Conservation (phyloP, 2,888 invertebrate genomes). For the Erpobdella octoculata region DNA sequence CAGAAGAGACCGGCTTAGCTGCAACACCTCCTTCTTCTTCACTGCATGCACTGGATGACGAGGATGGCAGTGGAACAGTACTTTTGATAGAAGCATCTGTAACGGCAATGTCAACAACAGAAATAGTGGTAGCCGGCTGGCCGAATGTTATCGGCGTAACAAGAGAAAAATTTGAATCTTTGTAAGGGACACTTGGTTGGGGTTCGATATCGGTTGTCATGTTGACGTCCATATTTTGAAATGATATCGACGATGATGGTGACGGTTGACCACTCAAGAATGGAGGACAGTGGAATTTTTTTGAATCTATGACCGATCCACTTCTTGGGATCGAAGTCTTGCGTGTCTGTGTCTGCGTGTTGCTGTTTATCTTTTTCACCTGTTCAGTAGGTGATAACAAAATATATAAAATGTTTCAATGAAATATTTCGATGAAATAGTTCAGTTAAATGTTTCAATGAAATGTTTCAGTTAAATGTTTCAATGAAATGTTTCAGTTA, state of each 20-base stretch:
- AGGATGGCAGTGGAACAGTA: not conserved
- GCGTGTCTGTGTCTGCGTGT: constrained; percentile 35
- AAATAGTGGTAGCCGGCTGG: not conserved
- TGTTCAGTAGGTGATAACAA: too few relatives aligned
- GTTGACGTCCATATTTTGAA: not conserved
- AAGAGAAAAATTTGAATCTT: too few relatives aligned
- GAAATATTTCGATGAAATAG: too few relatives aligned
- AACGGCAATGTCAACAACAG: not conserved
- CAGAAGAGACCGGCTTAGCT: constrained; percentile 5
- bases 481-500: too few relatives aligned
- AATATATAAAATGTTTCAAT: too few relatives aligned
- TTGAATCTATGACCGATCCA: not conserved
- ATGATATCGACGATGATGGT: not conserved
- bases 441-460: too few relatives aligned
- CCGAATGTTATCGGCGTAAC: too few relatives aligned
- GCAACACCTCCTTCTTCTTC: not conserved
- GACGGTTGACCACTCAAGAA: too few relatives aligned
- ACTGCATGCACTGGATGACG: not conserved
- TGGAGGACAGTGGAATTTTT: not conserved
- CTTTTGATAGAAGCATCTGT: not conserved
- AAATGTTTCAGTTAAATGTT: too few relatives aligned
- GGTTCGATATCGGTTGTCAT: not conserved
- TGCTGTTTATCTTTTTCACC: constrained; percentile 36
- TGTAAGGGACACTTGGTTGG: not conserved
- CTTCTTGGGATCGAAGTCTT: constrained; percentile 21